A percentile compares a stretch with the other conserved stretches of the same genome.
These are phyloP conservation scores for Eupithecia dodoneata DNA, from an alignment of 2,888 invertebrate genomes.

Conservation along the genomic window DNA sequence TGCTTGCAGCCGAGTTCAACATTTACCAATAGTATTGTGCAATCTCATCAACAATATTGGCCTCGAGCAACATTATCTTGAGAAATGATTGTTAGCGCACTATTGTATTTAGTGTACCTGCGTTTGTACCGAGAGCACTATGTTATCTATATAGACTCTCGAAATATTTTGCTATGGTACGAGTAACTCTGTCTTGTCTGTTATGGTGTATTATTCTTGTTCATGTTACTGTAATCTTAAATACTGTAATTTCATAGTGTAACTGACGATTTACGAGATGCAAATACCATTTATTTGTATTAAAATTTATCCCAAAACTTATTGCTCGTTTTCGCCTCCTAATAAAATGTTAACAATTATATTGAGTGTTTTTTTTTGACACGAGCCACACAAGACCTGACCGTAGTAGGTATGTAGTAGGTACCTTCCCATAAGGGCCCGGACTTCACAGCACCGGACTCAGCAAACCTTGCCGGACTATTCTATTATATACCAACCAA, in stretches of 20 bases:
- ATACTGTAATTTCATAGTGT: slow-evolving; percentile 78
- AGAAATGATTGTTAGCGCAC: slow-evolving; percentile 46
- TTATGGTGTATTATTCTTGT: slow-evolving; percentile 77
- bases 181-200: slow-evolving; percentile 56
- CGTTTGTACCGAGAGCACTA: slow-evolving; percentile 48
- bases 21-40: slow-evolving; percentile 14
- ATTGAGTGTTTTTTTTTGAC: slow-evolving; percentile 57
- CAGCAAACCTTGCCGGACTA: too few species aligned
- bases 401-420: too few species aligned
- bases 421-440: neutral
- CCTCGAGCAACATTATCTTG: slow-evolving; percentile 49
- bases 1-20: slow-evolving; percentile 51
- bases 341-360: slow-evolving; percentile 84
- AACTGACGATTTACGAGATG: slow-evolving; percentile 79
- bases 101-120: slow-evolving; percentile 44
- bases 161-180: slow-evolving; percentile 67
- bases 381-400: neutral
- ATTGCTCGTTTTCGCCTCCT: slow-evolving; percentile 84
- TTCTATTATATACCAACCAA: too few species aligned
- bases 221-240: slow-evolving; percentile 83
- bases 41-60: slow-evolving; percentile 20
- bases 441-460: too few species aligned
- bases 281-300: slow-evolving; percentile 81
- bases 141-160: slow-evolving; percentile 51
- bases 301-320: slow-evolving; percentile 80